Evolutionary conservation across 2,113 vertebrate species (phyloP).

Genomic region (Nyctibius bracteatus): DNA sequence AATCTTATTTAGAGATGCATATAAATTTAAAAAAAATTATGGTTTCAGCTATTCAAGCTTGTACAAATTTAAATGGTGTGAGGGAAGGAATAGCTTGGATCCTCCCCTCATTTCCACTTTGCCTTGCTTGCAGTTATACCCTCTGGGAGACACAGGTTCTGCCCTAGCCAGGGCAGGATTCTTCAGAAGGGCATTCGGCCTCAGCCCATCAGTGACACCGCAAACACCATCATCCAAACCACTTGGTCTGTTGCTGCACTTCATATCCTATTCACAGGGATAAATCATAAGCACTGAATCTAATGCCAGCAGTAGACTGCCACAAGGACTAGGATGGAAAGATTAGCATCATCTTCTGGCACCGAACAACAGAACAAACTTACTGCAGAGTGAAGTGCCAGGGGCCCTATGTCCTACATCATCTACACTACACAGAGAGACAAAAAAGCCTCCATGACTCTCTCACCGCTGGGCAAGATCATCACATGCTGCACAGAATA

Average conservation of each 20-base stretch:
- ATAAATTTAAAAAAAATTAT: neutral
- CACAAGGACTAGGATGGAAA: neutral
- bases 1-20: neutral
- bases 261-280: neutral
- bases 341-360: neutral
- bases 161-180: neutral
- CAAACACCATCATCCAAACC: neutral
- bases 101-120: neutral
- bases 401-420: neutral
- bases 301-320: neutral
- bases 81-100: neutral
- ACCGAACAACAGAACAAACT: neutral
- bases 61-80: neutral
- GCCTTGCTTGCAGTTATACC: neutral
- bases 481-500: neutral
- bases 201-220: neutral
- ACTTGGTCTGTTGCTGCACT: neutral
- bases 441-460: neutral
- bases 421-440: neutral
- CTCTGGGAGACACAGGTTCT: rapidly evolving
- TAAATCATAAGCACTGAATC: neutral
- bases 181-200: neutral
- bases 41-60: neutral
- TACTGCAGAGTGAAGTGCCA: neutral
- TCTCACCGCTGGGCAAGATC: neutral